Conservation (phyloP, 2,888 invertebrate species). For the Parnassius orleans region DNA sequence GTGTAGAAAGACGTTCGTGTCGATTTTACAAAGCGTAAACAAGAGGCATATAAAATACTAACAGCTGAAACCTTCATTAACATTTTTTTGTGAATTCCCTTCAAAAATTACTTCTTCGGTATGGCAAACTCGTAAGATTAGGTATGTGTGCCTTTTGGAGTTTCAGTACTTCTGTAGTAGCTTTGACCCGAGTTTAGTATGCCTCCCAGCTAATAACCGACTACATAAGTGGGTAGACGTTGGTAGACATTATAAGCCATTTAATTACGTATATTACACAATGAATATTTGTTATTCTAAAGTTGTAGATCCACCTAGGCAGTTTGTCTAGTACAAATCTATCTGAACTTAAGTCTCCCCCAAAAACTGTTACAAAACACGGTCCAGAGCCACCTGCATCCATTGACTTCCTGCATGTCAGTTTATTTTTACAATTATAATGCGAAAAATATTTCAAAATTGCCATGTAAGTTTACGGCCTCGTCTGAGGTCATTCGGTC, state of each 20-base stretch:
- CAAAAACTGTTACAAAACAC: no score
- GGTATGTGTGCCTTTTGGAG: constrained; percentile 33
- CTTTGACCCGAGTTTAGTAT: constrained; percentile 22
- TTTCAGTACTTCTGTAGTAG: constrained; percentile 17
- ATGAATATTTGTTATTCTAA: constrained; percentile 3
- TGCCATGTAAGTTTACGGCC: no score
- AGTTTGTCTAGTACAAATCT: no score
- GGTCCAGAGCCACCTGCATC: no score
- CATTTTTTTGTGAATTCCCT: constrained; percentile 39
- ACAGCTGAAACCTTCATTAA: constrained; percentile 49
- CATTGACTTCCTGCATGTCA: no score
- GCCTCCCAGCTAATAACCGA: constrained; percentile 17
- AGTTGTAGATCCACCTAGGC: no score
- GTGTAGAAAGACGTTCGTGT: constrained; percentile 47
- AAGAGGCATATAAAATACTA: constrained; percentile 49
- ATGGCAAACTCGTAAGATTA: constrained; percentile 40
- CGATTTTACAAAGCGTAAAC: constrained; percentile 60
- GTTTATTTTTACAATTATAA: no score
- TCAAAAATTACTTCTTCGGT: constrained; percentile 33
- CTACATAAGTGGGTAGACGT: constrained; percentile 17
- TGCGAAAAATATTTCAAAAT: no score
- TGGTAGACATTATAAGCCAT: constrained; percentile 24
- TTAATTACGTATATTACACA: constrained; percentile 15
- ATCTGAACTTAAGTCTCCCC: no score
- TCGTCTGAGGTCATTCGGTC: no score